Base-by-base conservation (phyloP, 2,888 invertebrate species). In the Noctua janthina region DNA sequence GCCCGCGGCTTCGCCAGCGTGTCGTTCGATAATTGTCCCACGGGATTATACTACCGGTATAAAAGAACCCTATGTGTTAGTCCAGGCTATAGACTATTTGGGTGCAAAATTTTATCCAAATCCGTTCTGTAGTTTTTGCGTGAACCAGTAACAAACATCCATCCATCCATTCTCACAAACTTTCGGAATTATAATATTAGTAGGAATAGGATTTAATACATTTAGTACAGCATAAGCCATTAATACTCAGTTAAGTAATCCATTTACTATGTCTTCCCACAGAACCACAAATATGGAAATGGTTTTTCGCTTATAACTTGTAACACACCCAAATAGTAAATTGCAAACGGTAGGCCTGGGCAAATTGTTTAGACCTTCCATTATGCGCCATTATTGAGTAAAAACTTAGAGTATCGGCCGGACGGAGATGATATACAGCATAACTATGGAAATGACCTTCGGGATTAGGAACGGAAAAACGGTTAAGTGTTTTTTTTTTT, bases 361-460 rank as follows among this genome's bases (percentile, higher is more conserved):
- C 91, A 95, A 96, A 96, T 96, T 95, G 95, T 90, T 95, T 91
- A 94, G 96, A 94, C 96, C 96, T 96, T 95, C 95, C 91, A 95
- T 96, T 95, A 95, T 92, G 84, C 43, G 81, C 82, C 78, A 88
- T 91, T 89, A 88, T 92, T 90, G 90, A 91, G 88, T 89, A 92
- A 92, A 93, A 92, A 91, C 82, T 79, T 78, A 80, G 84, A 66
- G 79, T 82, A 84, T 84, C 59, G 84, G 75, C 82, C 85, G 85
- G 88, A 85, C 75, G 76, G 68, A 74, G 83, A 86, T 84, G 84
- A 86, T 88, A 73, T 81, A 88, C 79, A n/a, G 35, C 76, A 67
- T 75, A 74, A 78, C 68, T 79, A 75, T 77, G 68, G 46, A 75
- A 51, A 71, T 35, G 67, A 49, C 86, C 87, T 84, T 86, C 87